Conservation (phyloP, 2,113 vertebrate genomes). For the Meriones unguiculatus region DNA sequence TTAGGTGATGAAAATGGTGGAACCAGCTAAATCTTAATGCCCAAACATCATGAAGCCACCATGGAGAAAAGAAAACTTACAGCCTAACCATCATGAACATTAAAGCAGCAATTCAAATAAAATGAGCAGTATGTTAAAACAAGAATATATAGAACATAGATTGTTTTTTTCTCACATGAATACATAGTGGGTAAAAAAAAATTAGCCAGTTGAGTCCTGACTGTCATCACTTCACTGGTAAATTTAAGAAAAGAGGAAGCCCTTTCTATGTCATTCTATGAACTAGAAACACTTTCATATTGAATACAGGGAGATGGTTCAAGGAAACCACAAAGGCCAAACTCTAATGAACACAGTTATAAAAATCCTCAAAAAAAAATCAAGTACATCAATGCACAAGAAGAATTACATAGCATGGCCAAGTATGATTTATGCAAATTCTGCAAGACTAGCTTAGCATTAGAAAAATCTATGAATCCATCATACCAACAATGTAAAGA, state of each 20-base stretch:
- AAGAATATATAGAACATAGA: background rate
- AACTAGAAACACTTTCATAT: background rate
- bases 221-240: background rate
- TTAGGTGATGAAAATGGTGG: background rate
- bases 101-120: background rate
- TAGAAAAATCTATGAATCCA: background rate
- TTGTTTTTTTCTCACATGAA: background rate
- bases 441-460: background rate
- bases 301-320: background rate
- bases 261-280: background rate
- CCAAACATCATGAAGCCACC: background rate
- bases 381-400: background rate
- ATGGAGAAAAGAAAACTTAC: background rate
- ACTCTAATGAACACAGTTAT: background rate
- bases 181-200: background rate
- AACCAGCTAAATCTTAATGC: background rate
- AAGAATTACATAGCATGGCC: background rate
- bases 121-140: conserved; percentile 4
- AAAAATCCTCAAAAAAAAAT: background rate
- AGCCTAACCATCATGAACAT: background rate
- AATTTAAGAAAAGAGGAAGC: background rate
- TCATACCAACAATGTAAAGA: background rate
- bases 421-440: conserved; percentile 11
- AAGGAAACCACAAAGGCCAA: background rate
- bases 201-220: background rate